Percentiles rank a stretch among this genome's conserved stretches.
Evolutionary conservation across 2,113 vertebrate genomes (phyloP).

Genomic region (Rana temporaria): DNA sequence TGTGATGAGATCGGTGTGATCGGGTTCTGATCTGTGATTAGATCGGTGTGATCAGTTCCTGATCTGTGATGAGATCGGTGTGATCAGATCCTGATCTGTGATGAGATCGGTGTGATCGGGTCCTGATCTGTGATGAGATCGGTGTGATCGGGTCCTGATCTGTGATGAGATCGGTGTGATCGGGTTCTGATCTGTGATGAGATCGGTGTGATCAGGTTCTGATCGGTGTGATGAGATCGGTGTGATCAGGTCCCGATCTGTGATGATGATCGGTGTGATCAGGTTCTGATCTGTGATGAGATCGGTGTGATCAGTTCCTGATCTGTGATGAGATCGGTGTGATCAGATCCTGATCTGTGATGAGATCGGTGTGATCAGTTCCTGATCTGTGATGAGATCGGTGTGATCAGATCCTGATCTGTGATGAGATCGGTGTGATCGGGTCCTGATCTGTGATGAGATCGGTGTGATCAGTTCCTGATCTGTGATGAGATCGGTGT

Average conservation of each 20-base stretch:
- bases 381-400: too few relatives aligned
- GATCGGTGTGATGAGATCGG: too few relatives aligned
- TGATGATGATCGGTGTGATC: background rate
- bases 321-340: too few relatives aligned
- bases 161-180: background rate
- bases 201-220: background rate
- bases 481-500: too few relatives aligned
- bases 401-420: background rate
- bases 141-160: background rate
- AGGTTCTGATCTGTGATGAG: too few relatives aligned
- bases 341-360: background rate
- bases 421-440: background rate
- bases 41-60: background rate
- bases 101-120: background rate
- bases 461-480: background rate
- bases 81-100: background rate
- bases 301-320: background rate
- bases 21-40: too few relatives aligned
- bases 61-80: too few relatives aligned
- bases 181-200: too few relatives aligned
- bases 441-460: too few relatives aligned
- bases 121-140: too few relatives aligned
- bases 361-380: background rate
- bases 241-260: background rate
- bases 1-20: background rate